Conservation (phyloP, 2,113 vertebrate species). For the Chaetops frenatus region DNA sequence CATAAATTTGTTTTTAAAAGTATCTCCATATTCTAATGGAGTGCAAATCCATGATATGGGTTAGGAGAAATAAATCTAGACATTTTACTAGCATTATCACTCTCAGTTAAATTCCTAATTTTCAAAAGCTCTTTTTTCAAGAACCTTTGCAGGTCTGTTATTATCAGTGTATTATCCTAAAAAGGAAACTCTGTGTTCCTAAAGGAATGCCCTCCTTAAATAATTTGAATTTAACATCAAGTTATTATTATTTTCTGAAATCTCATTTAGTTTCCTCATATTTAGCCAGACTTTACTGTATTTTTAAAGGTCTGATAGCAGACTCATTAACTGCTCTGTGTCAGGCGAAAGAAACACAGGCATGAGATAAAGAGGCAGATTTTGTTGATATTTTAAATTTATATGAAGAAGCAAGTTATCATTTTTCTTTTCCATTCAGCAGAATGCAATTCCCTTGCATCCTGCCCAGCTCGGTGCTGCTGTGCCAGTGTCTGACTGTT, state of each 20-base stretch:
- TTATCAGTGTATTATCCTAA: neutral
- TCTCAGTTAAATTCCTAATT: neutral
- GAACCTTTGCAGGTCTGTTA: rapidly evolving
- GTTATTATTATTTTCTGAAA: neutral
- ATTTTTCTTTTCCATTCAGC: neutral
- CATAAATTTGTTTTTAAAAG: neutral
- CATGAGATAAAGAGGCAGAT: neutral
- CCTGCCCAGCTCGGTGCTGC: neutral
- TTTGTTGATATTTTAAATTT: neutral
- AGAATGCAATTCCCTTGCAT: neutral
- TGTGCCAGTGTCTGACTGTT: rapidly evolving
- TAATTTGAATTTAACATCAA: neutral
- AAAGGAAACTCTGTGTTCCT: neutral
- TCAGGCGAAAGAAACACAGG: neutral
- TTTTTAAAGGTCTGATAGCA: neutral
- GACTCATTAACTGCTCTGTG: neutral
- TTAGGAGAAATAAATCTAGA: neutral
- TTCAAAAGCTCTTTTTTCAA: neutral
- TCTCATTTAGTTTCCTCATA: neutral
- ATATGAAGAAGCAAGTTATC: neutral
- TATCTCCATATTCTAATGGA: neutral
- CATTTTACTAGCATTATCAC: neutral
- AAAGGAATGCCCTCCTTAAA: neutral
- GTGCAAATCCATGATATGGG: neutral
- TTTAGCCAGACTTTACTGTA: neutral